Conservation (phyloP, 2,797 vertebrate genomes). For the Anguilla pacifica region DNA sequence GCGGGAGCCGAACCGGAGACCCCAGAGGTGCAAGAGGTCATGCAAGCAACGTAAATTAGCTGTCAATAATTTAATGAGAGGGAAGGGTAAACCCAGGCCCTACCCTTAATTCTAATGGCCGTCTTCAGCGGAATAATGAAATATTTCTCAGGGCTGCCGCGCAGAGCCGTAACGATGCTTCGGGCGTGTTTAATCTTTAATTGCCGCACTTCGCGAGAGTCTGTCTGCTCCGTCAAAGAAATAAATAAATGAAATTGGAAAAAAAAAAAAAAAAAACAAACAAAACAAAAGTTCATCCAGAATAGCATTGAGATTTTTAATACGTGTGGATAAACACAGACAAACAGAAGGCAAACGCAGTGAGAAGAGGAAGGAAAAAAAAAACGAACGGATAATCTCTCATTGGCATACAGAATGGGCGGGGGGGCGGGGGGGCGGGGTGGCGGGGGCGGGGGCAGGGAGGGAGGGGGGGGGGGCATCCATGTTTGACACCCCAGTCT, state of each 20-base stretch:
- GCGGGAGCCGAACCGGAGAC: conserved; percentile 19
- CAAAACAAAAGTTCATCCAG: conserved; percentile 44
- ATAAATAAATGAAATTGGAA: conserved; percentile 20
- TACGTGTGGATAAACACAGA: conserved; percentile 16
- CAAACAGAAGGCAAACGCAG: conserved; percentile 14
- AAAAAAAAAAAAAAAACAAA: conserved; percentile 15
- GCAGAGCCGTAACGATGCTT: conserved; percentile 51
- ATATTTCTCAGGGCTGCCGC: conserved; percentile 48
- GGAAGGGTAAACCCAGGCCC: conserved; percentile 25
- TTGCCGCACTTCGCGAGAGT: conserved; percentile 49
- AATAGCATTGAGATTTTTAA: conserved; percentile 48
- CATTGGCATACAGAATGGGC: neutral
- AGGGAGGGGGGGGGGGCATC: neutral
- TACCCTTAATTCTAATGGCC: conserved; percentile 36
- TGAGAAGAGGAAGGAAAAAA: conserved; percentile 15
- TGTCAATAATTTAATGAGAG: conserved; percentile 43
- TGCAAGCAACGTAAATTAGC: conserved; percentile 41
- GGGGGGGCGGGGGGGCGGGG: neutral
- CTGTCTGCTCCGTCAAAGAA: conserved; percentile 44
- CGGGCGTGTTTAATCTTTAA: conserved; percentile 53
- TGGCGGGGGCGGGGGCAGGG: neutral
- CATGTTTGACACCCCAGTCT: conserved; percentile 33
- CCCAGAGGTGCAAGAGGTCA: conserved; percentile 32
- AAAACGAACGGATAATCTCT: neutral
- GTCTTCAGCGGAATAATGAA: conserved; percentile 36